A percentile compares a stretch with the other conserved stretches of the same genome.
Conservation (phyloP, 2,888 invertebrate genomes). For the Cheilosia soror region DNA sequence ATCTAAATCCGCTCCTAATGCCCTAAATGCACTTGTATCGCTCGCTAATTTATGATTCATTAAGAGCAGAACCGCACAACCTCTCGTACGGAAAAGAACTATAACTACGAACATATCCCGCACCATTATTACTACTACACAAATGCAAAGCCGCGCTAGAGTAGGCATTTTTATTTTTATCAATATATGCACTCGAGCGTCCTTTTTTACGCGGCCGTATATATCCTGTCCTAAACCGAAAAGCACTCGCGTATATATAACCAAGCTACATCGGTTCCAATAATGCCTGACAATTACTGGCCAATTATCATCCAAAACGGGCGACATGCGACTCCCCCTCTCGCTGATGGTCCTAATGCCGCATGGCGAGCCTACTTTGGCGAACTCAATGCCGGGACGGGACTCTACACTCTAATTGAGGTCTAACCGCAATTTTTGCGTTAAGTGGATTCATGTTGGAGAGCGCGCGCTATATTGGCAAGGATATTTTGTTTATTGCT, state of each 20-base stretch:
- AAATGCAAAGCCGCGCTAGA: not conserved
- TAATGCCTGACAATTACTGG: constrained; percentile 75
- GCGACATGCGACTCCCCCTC: constrained; percentile 46
- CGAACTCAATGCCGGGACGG: constrained; percentile 26
- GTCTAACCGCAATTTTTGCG: constrained; percentile 74
- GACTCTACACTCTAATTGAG: constrained; percentile 66
- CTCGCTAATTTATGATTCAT: constrained; percentile 73
- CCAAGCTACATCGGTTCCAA: constrained; percentile 64
- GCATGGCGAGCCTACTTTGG: constrained; percentile 39
- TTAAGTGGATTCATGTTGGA: constrained; percentile 73
- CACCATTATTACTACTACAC: not conserved
- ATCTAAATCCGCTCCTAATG: constrained; percentile 69
- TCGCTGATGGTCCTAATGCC: not conserved
- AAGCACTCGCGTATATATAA: constrained; percentile 32
- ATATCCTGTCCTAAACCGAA: constrained; percentile 12
- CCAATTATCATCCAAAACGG: constrained; percentile 68
- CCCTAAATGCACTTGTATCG: constrained; percentile 70
- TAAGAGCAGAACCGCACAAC: constrained; percentile 58
- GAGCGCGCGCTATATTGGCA: constrained; percentile 36
- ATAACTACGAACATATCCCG: constrained; percentile 16
- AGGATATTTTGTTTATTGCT: constrained; percentile 74
- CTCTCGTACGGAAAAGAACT: constrained; percentile 17
- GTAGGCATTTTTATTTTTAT: constrained; percentile 49
- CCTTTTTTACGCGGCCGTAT: constrained; percentile 23
- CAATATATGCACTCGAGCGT: constrained; percentile 64